Percentiles rank a stretch among this genome's conserved stretches.
These are phyloP conservation scores for Hybognathus amarus DNA, from an alignment of 2,797 vertebrate species.

Conservation along the genomic window DNA sequence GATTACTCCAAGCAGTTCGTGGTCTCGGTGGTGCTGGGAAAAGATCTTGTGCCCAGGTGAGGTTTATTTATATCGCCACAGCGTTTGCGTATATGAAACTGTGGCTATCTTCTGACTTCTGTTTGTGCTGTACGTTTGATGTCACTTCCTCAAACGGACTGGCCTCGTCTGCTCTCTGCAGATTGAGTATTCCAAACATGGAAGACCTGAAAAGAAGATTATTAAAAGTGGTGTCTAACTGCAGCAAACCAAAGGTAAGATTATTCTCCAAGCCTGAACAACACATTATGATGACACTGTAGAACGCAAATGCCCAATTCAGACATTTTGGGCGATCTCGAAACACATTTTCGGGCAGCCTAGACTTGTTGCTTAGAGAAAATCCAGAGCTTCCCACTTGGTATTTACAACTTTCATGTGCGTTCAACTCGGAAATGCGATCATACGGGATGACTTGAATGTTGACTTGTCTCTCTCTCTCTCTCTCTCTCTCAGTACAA, in stretches of 20 bases:
- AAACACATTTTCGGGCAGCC: too few species aligned
- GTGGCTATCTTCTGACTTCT: background rate
- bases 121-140: background rate
- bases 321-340: too few species aligned
- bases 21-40: slow-evolving; percentile 90
- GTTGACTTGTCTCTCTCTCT: too few species aligned
- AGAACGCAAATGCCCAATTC: too few species aligned
- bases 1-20: slow-evolving; percentile 92
- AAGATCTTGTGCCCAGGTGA: slow-evolving; percentile 95
- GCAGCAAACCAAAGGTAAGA: slow-evolving; percentile 92
- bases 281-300: too few species aligned
- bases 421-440: too few species aligned
- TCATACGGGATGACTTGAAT: too few species aligned
- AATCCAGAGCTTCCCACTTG: too few species aligned
- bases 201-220: slow-evolving; percentile 92
- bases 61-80: background rate
- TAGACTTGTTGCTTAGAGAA: too few species aligned
- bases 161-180: slow-evolving; percentile 59
- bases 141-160: slow-evolving; percentile 42
- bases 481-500: slow-evolving; percentile 81
- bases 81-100: background rate
- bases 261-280: background rate
- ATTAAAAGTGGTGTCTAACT: slow-evolving; percentile 91
- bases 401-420: too few species aligned
- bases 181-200: slow-evolving; percentile 94